Conservation (phyloP, 2,797 vertebrate species). For the Hoplostethus atlanticus region DNA sequence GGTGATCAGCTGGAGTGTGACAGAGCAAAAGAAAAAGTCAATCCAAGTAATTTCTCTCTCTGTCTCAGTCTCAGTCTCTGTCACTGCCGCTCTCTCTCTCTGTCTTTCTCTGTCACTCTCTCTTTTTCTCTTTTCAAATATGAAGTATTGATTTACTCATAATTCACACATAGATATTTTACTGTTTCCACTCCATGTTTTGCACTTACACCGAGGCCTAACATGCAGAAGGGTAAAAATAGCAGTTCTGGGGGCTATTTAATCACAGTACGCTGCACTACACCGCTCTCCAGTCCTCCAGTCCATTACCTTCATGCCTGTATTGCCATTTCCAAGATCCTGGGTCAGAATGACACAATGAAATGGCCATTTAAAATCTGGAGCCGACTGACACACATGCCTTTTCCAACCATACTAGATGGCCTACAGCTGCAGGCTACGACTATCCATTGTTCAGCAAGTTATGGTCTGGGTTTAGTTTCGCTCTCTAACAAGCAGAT, state of each 20-base stretch:
- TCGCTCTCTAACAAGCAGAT: slow-evolving; percentile 32
- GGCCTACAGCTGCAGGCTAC: slow-evolving; percentile 76
- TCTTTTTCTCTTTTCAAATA: neutral
- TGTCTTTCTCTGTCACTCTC: too few relatives aligned
- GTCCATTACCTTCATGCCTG: slow-evolving; percentile 44
- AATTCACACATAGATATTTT: neutral
- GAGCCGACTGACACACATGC: slow-evolving; percentile 65
- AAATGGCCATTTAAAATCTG: slow-evolving; percentile 64
- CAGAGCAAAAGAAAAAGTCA: neutral
- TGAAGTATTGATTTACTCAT: neutral
- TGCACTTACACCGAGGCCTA: slow-evolving; percentile 8
- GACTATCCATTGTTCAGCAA: slow-evolving; percentile 43
- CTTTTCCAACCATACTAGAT: slow-evolving; percentile 34
- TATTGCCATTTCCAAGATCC: slow-evolving; percentile 44
- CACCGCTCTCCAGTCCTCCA: slow-evolving; percentile 8
- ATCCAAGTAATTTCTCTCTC: neutral
- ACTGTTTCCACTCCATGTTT: neutral
- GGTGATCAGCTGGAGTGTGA: neutral
- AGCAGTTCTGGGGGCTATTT: slow-evolving; percentile 36
- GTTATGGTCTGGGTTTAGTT: slow-evolving; percentile 35
- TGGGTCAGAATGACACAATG: slow-evolving; percentile 62
- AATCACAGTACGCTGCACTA: slow-evolving; percentile 36
- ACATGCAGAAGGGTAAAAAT: slow-evolving; percentile 23
- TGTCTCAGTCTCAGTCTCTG: neutral
- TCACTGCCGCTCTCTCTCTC: too few relatives aligned